Percentiles rank a stretch among this genome's conserved stretches.
phyloP scores from a whole-genome alignment of 1,140 invertebrate genomes.

The Mizuhopecten yessoensis region DNA sequence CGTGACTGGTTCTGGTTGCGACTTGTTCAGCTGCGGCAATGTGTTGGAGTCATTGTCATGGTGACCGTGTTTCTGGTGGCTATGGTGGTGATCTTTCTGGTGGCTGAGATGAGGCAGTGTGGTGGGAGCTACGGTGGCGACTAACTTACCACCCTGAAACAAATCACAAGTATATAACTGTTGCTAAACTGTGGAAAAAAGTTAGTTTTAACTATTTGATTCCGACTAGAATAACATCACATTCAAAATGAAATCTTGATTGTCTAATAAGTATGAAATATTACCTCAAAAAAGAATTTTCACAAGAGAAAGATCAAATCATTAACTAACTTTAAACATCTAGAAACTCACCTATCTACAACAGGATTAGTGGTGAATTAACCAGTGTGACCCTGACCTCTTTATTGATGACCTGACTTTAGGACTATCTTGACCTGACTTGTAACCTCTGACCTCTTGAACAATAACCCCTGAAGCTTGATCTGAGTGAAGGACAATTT shows the following conservation, averaged over 20 bases:
- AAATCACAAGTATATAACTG: too few relatives aligned
- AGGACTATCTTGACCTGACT: not conserved
- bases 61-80: constrained; percentile 67
- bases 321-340: too few relatives aligned
- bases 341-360: not conserved
- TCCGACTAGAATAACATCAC: too few relatives aligned
- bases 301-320: too few relatives aligned
- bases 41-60: constrained; percentile 65
- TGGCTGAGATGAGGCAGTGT: constrained; percentile 76
- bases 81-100: constrained; percentile 68
- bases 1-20: constrained; percentile 66
- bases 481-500: not conserved
- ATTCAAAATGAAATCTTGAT: too few relatives aligned
- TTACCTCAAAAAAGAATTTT: too few relatives aligned
- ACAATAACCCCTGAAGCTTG: not conserved
- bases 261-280: too few relatives aligned
- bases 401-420: too few relatives aligned
- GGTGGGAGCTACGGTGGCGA: constrained; percentile 78
- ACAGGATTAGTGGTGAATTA: not conserved
- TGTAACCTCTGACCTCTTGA: not conserved
- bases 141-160: constrained; percentile 71
- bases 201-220: too few relatives aligned
- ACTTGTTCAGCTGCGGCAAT: constrained; percentile 75
- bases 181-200: not conserved
- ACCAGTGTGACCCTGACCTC: not conserved